phyloP scores from a whole-genome alignment of 1,140 invertebrate species.

The Tribolium castaneum region DNA sequence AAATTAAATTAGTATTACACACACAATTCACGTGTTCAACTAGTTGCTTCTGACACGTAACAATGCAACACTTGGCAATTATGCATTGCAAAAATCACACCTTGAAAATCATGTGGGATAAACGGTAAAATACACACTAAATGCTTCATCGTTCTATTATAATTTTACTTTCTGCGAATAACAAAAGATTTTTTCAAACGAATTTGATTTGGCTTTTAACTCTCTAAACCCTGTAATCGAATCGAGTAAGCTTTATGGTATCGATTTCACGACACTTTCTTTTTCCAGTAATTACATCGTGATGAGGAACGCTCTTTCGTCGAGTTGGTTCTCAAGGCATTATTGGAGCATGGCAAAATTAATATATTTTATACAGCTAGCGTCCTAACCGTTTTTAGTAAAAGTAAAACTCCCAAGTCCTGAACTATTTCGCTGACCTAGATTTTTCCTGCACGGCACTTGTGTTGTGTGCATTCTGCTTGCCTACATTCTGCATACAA shows the following conservation, averaged over 20 bases:
- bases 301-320: constrained; percentile 16
- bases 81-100: background rate
- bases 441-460: constrained; percentile 8
- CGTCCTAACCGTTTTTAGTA: background rate
- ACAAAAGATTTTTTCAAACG: background rate
- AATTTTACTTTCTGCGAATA: background rate
- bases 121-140: background rate
- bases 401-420: background rate
- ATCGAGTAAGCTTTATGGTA: constrained; percentile 12
- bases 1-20: background rate
- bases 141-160: background rate
- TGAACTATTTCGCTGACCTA: constrained; percentile 46
- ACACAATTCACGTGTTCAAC: background rate
- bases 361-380: background rate
- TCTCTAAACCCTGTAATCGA: constrained; percentile 2
- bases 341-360: constrained; percentile 15
- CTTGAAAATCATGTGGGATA: background rate
- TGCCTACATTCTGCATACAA: constrained; percentile 42
- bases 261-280: constrained; percentile 27
- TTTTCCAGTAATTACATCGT: constrained; percentile 19
- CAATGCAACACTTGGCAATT: background rate
- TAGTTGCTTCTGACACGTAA: background rate
- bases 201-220: constrained; percentile 8
- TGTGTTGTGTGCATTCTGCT: background rate
- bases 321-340: background rate